These are phyloP conservation scores for Eriosoma lanigerum DNA, from an alignment of 1,140 invertebrate species.

Conservation along the genomic window DNA sequence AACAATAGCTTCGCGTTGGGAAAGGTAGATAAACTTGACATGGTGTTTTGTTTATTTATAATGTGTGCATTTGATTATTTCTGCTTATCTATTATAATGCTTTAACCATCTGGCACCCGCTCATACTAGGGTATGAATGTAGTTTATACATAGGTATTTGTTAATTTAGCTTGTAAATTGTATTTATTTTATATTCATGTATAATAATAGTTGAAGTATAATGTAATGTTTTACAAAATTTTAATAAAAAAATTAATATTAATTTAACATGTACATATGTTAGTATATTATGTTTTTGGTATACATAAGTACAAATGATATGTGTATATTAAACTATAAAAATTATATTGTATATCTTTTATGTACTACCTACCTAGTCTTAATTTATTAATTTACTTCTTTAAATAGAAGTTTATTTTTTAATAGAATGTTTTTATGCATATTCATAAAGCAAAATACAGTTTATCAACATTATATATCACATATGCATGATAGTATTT, in stretches of 20 bases:
- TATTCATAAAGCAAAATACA: too few relatives aligned
- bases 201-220: too few relatives aligned
- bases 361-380: background rate
- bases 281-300: too few relatives aligned
- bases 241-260: too few relatives aligned
- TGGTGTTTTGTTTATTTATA: constrained; percentile 42
- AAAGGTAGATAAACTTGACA: constrained; percentile 49
- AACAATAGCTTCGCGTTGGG: constrained; percentile 45
- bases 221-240: too few relatives aligned
- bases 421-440: background rate
- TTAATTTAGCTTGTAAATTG: background rate
- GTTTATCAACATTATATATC: background rate
- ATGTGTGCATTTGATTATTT: constrained; percentile 50
- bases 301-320: too few relatives aligned
- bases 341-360: too few relatives aligned
- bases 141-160: constrained; percentile 4
- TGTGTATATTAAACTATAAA: too few relatives aligned
- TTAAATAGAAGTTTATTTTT: too few relatives aligned
- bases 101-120: constrained; percentile 25
- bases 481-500: background rate
- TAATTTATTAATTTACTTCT: too few relatives aligned
- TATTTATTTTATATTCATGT: too few relatives aligned
- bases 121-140: background rate
- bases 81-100: constrained; percentile 49
- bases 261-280: too few relatives aligned